A percentile compares a stretch with the other conserved stretches of the same genome.
Conservation (phyloP, 92 coral and sea anemone species). For the Plumapathes pennacea region DNA sequence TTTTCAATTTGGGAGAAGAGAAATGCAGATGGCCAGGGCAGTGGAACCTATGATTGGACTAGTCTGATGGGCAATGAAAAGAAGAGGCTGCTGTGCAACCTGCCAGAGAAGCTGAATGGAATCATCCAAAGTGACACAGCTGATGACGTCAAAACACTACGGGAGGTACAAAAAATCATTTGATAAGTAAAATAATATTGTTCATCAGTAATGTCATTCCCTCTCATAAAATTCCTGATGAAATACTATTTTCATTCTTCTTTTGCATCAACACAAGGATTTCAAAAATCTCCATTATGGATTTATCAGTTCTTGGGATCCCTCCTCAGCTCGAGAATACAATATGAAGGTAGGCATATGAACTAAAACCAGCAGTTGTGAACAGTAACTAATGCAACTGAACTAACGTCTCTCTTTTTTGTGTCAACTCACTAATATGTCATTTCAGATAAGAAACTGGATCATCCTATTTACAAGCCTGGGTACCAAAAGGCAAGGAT, state of each 20-base stretch:
- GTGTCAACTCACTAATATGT: too few species aligned
- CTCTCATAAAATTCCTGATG: too few species aligned
- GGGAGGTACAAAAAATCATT: too few species aligned
- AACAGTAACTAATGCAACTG: too few species aligned
- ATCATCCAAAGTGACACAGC: not conserved
- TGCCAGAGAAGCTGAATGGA: conserved; percentile 3
- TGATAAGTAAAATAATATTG: too few species aligned
- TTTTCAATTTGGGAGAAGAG: conserved; percentile 2
- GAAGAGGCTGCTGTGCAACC: conserved; percentile 6
- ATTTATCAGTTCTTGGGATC: conserved; percentile 3
- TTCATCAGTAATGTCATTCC: too few species aligned
- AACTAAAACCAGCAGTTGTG: not conserved
- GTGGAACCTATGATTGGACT: not conserved
- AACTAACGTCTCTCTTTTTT: too few species aligned
- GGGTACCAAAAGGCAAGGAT: conserved; percentile 1
- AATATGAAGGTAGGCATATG: not conserved
- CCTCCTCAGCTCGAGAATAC: conserved; percentile 1
- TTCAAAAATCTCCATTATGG: conserved; percentile 1
- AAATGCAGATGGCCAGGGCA: not conserved
- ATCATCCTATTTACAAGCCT: not conserved
- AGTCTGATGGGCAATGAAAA: conserved; percentile 1
- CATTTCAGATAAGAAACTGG: too few species aligned
- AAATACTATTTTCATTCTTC: too few species aligned
- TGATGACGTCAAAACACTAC: not conserved
- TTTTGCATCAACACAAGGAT: not conserved